Percentiles rank a stretch among this genome's conserved stretches.
Evolutionary conservation across 1,140 invertebrate genomes (phyloP).

Genomic region (Drosophila ambigua): DNA sequence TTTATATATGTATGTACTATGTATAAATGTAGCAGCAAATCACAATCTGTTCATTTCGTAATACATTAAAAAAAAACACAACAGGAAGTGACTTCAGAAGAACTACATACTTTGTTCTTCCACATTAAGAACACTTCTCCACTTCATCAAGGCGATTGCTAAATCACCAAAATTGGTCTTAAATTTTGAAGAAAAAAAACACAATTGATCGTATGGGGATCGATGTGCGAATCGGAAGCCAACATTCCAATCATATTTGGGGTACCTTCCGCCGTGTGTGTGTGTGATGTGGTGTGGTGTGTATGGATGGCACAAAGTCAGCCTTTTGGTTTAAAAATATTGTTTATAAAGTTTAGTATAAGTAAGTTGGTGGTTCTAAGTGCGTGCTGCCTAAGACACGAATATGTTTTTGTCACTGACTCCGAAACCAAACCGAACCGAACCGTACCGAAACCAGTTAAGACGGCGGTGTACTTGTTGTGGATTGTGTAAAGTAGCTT

Average conservation of each 20-base stretch:
- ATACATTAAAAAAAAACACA: conserved; percentile 41
- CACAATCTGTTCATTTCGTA: conserved; percentile 60
- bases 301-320: conserved; percentile 27
- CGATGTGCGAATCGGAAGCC: background rate
- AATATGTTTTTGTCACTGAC: conserved; percentile 14
- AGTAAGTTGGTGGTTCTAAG: conserved; percentile 46
- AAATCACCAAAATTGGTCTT: conserved; percentile 6
- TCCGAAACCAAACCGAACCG: conserved; percentile 32
- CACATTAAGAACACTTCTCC: conserved; percentile 19
- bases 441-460: conserved; percentile 37
- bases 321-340: conserved; percentile 11
- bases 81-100: background rate
- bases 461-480: conserved; percentile 42
- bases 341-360: conserved; percentile 16
- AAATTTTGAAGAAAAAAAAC: conserved; percentile 25
- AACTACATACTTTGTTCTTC: conserved; percentile 16
- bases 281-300: conserved; percentile 15
- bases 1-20: conserved; percentile 36
- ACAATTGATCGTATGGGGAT: background rate
- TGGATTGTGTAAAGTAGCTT: conserved; percentile 43
- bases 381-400: conserved; percentile 39
- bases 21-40: conserved; percentile 60
- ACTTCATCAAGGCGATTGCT: background rate
- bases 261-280: conserved; percentile 3
- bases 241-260: conserved; percentile 1